Conservation (phyloP, 1,140 invertebrate genomes). For the Drosophila simulans region DNA sequence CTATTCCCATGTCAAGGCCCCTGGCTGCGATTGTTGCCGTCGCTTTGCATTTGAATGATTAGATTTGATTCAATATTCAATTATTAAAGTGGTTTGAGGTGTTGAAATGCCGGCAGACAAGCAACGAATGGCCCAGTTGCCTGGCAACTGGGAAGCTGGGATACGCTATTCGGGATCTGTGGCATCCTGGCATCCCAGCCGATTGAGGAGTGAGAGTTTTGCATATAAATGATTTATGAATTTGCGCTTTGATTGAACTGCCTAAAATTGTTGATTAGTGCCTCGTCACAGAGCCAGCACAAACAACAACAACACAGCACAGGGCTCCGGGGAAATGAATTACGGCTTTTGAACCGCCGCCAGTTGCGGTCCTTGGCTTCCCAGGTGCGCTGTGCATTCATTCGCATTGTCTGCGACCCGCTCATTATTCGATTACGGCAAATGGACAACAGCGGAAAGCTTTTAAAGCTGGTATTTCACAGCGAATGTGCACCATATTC, state of each 20-base stretch:
- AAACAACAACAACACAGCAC: constrained; percentile 43
- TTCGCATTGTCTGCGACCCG: constrained; percentile 27
- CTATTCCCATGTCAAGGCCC: constrained; percentile 55
- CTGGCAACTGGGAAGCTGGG: constrained; percentile 17
- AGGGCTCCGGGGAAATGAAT: constrained; percentile 66
- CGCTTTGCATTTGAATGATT: constrained; percentile 81
- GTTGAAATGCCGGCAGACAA: constrained; percentile 73
- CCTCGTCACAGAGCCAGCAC: constrained; percentile 64
- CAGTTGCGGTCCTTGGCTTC: constrained; percentile 18
- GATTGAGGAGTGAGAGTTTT: constrained; percentile 49
- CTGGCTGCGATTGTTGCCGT: constrained; percentile 38
- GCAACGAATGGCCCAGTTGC: constrained; percentile 19
- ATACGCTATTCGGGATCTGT: neutral
- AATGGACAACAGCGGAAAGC: constrained; percentile 9
- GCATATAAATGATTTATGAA: constrained; percentile 82
- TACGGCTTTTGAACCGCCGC: constrained; percentile 50
- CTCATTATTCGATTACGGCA: constrained; percentile 62
- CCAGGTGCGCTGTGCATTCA: constrained; percentile 14
- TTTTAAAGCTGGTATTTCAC: constrained; percentile 5
- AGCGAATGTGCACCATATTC: neutral
- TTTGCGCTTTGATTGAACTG: constrained; percentile 77
- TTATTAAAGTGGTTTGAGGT: constrained; percentile 82
- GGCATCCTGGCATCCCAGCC: constrained; percentile 5
- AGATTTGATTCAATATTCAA: constrained; percentile 83
- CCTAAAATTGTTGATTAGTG: constrained; percentile 79